A percentile compares a stretch with the other conserved stretches of the same genome.
Evolutionary conservation across 2,113 vertebrate genomes (phyloP).

Genomic region (Calidris pygmaea): DNA sequence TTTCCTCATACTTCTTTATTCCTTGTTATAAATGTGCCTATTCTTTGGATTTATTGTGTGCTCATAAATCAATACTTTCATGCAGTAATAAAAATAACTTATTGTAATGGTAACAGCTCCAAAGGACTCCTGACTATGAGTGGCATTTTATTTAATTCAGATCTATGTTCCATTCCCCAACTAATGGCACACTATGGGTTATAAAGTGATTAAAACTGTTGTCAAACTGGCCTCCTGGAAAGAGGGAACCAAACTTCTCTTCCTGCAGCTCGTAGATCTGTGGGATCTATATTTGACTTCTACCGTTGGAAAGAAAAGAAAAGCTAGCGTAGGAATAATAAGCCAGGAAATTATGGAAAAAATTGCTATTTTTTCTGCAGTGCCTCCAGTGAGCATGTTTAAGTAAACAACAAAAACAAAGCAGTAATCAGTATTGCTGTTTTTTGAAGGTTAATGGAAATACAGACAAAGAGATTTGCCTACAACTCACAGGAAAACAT

Average conservation of each 20-base stretch:
- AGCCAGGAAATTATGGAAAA: background rate
- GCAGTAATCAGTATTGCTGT: background rate
- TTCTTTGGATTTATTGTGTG: constrained; percentile 26
- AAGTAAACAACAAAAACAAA: constrained; percentile 20
- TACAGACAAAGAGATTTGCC: background rate
- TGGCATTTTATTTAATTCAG: constrained; percentile 62
- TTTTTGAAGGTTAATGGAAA: constrained; percentile 41
- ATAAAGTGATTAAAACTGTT: constrained; percentile 56
- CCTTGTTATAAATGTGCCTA: background rate
- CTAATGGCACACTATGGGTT: constrained; percentile 47
- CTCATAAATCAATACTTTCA: constrained; percentile 52
- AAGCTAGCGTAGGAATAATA: background rate
- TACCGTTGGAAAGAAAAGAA: background rate
- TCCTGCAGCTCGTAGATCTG: background rate
- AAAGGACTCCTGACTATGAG: constrained; percentile 47
- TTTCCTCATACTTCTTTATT: background rate
- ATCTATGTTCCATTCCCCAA: constrained; percentile 44
- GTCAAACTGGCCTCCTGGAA: constrained; percentile 55
- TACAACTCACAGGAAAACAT: background rate
- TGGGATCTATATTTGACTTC: constrained; percentile 8
- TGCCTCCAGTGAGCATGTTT: background rate
- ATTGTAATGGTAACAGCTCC: constrained; percentile 50
- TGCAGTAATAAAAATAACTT: constrained; percentile 63
- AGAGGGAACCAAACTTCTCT: constrained; percentile 6
- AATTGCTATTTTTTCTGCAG: background rate